phyloP scores from a whole-genome alignment of 2,113 vertebrate genomes.

The Ondatra zibethicus region DNA sequence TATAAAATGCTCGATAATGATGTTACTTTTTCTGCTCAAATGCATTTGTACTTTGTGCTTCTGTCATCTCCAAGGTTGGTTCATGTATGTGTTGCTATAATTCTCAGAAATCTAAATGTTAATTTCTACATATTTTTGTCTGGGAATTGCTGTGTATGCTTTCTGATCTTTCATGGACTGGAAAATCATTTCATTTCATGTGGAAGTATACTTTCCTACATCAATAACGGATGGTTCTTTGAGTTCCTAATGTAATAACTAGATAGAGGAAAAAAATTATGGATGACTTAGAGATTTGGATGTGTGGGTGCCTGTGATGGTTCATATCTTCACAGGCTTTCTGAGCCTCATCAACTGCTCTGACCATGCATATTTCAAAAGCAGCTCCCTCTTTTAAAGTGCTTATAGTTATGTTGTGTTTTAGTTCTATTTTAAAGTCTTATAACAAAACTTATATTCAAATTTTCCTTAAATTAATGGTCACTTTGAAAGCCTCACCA shows the following conservation, averaged over 20 bases:
- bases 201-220: slow-evolving; percentile 83
- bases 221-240: slow-evolving; percentile 86
- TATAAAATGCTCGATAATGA: slow-evolving; percentile 37
- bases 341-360: background rate
- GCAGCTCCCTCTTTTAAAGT: background rate
- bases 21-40: slow-evolving; percentile 47
- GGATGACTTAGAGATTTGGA: background rate
- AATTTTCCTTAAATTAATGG: background rate
- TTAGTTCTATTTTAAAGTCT: slow-evolving; percentile 24
- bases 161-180: background rate
- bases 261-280: slow-evolving; percentile 9
- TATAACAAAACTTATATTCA: background rate
- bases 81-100: slow-evolving; percentile 60
- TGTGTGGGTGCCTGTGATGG: background rate
- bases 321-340: background rate
- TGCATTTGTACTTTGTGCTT: slow-evolving; percentile 38
- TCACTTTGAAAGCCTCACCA: slow-evolving; percentile 22
- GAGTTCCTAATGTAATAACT: slow-evolving; percentile 87
- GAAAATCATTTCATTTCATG: slow-evolving; percentile 81
- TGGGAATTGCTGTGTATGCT: background rate
- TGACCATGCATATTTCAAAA: background rate
- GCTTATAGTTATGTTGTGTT: background rate
- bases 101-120: slow-evolving; percentile 54
- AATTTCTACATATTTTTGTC: slow-evolving; percentile 66
- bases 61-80: slow-evolving; percentile 16